These are phyloP conservation scores for Antitype chi DNA, from an alignment of 2,888 invertebrate species.

Conservation along the genomic window DNA sequence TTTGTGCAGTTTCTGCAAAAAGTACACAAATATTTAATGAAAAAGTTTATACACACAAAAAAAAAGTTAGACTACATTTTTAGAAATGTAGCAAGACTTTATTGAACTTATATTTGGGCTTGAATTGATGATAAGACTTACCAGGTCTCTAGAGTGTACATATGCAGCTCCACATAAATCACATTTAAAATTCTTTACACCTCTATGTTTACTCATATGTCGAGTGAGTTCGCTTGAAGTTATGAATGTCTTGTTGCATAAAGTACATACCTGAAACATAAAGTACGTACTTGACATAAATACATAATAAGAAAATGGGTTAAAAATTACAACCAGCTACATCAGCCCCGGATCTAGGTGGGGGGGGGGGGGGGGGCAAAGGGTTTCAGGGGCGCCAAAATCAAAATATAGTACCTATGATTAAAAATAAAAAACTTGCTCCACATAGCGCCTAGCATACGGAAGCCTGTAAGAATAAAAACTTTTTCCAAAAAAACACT, in stretches of 20 bases:
- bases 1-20: conserved; percentile 85
- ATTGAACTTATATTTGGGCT: background rate
- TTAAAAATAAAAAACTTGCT: too few species aligned
- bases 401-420: too few species aligned
- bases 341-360: too few species aligned
- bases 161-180: conserved; percentile 90
- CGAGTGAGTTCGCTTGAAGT: conserved; percentile 91
- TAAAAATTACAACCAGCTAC: background rate
- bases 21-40: background rate
- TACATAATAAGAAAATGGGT: background rate
- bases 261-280: conserved; percentile 83
- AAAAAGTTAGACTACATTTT: background rate
- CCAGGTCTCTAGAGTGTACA: conserved; percentile 90
- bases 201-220: conserved; percentile 91
- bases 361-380: too few species aligned
- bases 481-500: too few species aligned
- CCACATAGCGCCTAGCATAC: too few species aligned
- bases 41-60: background rate
- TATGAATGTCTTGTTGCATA: conserved; percentile 91
- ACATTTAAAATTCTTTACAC: conserved; percentile 91
- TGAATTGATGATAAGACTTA: conserved; percentile 70
- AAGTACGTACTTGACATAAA: too few species aligned
- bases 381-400: too few species aligned
- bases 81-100: background rate
- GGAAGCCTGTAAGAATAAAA: too few species aligned